Percentiles rank a stretch among this genome's conserved stretches.
Conservation (phyloP, 2,113 vertebrate species). For the Heteronetta atricapilla region DNA sequence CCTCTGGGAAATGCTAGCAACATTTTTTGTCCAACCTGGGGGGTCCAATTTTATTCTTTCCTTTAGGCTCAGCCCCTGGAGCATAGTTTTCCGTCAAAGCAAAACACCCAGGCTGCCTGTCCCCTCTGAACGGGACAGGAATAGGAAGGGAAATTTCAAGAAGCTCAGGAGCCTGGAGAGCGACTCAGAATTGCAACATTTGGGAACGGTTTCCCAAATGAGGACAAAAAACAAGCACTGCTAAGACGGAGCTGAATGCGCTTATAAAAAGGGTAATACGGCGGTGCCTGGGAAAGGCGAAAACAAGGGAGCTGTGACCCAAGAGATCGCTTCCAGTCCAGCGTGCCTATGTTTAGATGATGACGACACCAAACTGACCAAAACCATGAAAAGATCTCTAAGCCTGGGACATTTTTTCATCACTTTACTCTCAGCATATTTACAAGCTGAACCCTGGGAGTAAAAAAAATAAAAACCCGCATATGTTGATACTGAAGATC, state of each 20-base stretch:
- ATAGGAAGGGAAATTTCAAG: neutral
- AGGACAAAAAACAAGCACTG: neutral
- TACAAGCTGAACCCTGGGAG: neutral
- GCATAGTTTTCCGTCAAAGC: neutral
- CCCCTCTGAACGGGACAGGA: neutral
- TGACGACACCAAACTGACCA: constrained; percentile 13
- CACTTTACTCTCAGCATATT: neutral
- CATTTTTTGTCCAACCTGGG: neutral
- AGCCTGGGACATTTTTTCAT: neutral
- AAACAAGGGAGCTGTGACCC: constrained; percentile 44
- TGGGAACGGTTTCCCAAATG: neutral
- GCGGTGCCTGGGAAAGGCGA: neutral
- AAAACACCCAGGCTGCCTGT: neutral
- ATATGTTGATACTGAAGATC: neutral
- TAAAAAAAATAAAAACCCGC: neutral
- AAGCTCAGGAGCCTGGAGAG: neutral
- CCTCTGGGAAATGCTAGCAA: neutral
- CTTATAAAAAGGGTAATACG: neutral
- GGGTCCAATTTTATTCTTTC: neutral
- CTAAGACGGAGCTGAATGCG: neutral
- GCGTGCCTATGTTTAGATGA: constrained; percentile 18
- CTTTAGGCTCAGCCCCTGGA: neutral
- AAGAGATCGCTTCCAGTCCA: constrained; percentile 20
- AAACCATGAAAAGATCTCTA: neutral
- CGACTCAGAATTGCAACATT: neutral